These are phyloP conservation scores for Hermetia illucens DNA, from an alignment of 1,140 invertebrate species.

Conservation along the genomic window DNA sequence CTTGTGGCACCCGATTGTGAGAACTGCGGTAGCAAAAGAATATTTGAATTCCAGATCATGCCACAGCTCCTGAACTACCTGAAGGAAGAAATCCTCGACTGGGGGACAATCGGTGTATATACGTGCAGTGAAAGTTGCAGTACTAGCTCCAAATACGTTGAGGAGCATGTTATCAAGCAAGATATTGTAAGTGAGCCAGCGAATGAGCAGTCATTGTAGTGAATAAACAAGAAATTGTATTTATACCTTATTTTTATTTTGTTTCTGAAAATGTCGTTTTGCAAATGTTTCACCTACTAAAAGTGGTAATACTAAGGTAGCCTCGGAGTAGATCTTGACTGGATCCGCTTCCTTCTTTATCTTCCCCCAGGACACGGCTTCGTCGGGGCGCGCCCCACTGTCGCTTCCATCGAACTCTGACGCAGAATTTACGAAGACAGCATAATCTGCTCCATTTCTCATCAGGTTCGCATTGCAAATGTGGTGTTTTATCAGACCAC, in stretches of 20 bases:
- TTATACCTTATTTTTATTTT: background rate
- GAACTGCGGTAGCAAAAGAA: constrained; percentile 53
- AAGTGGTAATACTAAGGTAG: constrained; percentile 87
- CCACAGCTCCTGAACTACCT: constrained; percentile 74
- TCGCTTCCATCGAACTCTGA: constrained; percentile 98
- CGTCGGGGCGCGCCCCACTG: constrained; percentile 92
- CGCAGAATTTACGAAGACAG: constrained; percentile 95
- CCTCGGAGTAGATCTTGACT: constrained; percentile 95
- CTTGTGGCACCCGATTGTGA: constrained; percentile 62
- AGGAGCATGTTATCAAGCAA: constrained; percentile 81
- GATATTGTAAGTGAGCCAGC: constrained; percentile 59
- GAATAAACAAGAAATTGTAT: no score
- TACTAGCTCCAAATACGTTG: constrained; percentile 43
- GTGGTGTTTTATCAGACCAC: constrained; percentile 97
- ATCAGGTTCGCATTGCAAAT: constrained; percentile 97
- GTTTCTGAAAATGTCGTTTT: constrained; percentile 27
- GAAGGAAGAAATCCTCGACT: constrained; percentile 67
- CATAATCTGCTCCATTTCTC: constrained; percentile 96
- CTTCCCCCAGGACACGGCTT: constrained; percentile 98
- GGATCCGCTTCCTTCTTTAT: constrained; percentile 76
- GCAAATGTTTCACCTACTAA: constrained; percentile 95
- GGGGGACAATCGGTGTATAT: constrained; percentile 76
- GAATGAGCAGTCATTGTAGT: no score
- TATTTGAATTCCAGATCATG: constrained; percentile 94
- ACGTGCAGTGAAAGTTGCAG: constrained; percentile 71